Base-by-base conservation (phyloP, 1,140 invertebrate species). In the Hormaphis cornu region DNA sequence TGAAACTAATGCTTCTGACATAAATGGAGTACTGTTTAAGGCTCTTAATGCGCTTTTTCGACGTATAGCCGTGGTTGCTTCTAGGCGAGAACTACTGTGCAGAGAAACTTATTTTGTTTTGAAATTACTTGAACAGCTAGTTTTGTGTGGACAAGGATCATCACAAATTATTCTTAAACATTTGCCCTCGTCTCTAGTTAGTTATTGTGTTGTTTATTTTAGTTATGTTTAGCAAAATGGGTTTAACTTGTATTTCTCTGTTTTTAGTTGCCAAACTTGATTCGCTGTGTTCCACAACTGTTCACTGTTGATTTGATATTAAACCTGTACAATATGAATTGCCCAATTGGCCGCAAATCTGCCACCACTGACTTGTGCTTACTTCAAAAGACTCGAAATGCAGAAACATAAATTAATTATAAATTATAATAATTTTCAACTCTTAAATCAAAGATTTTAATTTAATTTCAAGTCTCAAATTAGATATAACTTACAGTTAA, bases 41-140 rank as follows among this genome's bases (percentile, higher is more conserved):
- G 82, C 85, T 24, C 75, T 88, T 2, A 82, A 84, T 69, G 80
- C 83, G 71, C 77, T 91, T 4, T 90, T 89, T 73, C 83, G 83
- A 24, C 83, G 86, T 50, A 89, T 93, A 72, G 82, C 84, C 12
- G 84, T 87, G 66, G 83, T 92, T 18, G 85, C 87, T n/a, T 84
- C 83, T 16, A 85, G 87, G 73, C 87, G 89, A 72, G 84, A 85
- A 0, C 84, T 88, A 71, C 81, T 94, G 0, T 89, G 89, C 16
- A 89, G 90, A 58, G 88, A 92, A 73, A 90, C 89, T 6, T 85
- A 91, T 74, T 94, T 95, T 77, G 88, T 93, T 59, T 84, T 92
- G 70, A 84, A 89, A 73, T 90, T 95, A 76, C 80, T 94, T n/a
- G 83, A 88, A 63, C 83, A 87, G 73, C 82, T 89, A 28, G 89